A percentile compares a stretch with the other conserved stretches of the same genome.
These are phyloP conservation scores for Arenaria interpres DNA, from an alignment of 2,113 vertebrate species.

Conservation along the genomic window DNA sequence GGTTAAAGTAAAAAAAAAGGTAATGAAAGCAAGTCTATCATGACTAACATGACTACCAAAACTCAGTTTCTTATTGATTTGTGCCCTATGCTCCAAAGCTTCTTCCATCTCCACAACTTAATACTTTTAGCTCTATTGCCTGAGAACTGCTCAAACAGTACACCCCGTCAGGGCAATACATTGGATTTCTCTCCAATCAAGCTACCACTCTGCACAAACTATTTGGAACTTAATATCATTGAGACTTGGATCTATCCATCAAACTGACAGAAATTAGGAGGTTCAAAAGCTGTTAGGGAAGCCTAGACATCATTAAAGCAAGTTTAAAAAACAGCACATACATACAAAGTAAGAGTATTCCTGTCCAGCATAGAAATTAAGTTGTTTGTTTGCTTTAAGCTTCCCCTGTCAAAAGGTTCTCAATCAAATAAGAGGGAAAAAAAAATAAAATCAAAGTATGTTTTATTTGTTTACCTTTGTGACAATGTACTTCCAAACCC, in stretches of 20 bases:
- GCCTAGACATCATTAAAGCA: neutral
- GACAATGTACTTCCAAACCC: neutral
- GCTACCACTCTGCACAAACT: neutral
- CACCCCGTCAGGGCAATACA: neutral
- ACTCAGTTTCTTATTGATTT: neutral
- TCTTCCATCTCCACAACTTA: neutral
- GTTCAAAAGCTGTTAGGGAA: neutral
- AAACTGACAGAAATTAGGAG: neutral
- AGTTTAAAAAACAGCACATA: neutral
- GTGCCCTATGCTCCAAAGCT: neutral
- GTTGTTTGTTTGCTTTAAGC: neutral
- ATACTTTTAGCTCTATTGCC: neutral
- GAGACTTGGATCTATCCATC: neutral
- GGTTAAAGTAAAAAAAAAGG: neutral
- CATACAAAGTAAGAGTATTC: neutral
- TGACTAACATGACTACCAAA: neutral
- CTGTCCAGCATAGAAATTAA: neutral
- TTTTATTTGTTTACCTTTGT: neutral
- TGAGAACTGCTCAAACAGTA: neutral
- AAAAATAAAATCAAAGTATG: neutral
- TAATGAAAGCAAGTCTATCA: neutral
- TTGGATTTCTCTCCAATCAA: neutral
- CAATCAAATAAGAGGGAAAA: neutral
- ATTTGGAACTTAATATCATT: neutral
- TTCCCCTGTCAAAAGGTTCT: neutral